phyloP scores from a whole-genome alignment of 2,888 invertebrate species.

The Leptopterna dolabrata region DNA sequence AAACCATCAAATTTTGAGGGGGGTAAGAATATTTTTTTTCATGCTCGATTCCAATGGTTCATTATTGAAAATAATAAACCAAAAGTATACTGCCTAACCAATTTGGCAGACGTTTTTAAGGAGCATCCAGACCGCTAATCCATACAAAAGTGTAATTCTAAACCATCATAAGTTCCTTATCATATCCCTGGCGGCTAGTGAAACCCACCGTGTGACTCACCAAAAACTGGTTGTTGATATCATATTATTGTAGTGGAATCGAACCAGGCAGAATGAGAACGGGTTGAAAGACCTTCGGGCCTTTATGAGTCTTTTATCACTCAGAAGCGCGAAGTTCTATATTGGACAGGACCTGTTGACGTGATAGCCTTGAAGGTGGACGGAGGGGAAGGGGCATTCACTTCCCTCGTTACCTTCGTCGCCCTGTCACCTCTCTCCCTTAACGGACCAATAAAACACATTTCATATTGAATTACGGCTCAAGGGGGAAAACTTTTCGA shows the following conservation, averaged over 20 bases:
- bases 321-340: not conserved
- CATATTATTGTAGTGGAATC: not conserved
- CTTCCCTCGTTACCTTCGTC: not conserved
- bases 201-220: too few relatives aligned
- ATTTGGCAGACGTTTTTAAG: too few relatives aligned
- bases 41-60: too few relatives aligned
- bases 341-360: constrained; percentile 28
- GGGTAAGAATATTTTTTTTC: too few relatives aligned
- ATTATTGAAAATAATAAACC: too few relatives aligned
- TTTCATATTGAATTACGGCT: not conserved
- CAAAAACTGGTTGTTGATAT: not conserved
- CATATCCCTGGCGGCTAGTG: too few relatives aligned
- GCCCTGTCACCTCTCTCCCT: not conserved
- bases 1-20: too few relatives aligned
- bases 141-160: too few relatives aligned
- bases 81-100: too few relatives aligned
- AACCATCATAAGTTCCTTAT: too few relatives aligned
- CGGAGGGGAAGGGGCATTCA: not conserved
- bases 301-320: constrained; percentile 18
- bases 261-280: not conserved
- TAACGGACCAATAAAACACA: not conserved
- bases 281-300: not conserved
- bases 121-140: too few relatives aligned
- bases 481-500: not conserved
- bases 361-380: not conserved